Evolutionary conservation across 2,888 invertebrate genomes (phyloP).

Genomic region (Philopedon plagiatum): DNA sequence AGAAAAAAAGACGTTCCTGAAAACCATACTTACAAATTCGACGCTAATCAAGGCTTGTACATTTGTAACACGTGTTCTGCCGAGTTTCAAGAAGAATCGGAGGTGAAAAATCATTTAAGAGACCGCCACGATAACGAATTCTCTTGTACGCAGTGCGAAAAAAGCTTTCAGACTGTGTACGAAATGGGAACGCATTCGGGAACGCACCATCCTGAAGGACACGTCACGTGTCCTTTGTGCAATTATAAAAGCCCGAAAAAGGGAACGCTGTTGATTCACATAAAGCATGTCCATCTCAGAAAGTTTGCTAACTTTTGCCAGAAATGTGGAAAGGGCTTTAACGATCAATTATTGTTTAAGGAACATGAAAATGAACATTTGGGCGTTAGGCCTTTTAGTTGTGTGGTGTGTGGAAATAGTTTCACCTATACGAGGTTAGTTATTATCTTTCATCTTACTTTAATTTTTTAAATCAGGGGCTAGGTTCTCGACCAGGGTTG

Average conservation of each 20-base stretch:
- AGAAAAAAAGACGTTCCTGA: slow-evolving; percentile 62
- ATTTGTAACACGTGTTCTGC: slow-evolving; percentile 60
- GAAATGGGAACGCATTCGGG: slow-evolving; percentile 62
- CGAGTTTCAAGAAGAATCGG: slow-evolving; percentile 55
- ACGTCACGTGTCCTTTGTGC: slow-evolving; percentile 63
- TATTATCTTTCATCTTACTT: not conserved
- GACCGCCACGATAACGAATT: slow-evolving; percentile 63
- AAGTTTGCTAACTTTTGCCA: slow-evolving; percentile 70
- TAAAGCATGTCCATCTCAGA: slow-evolving; percentile 63
- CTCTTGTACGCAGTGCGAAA: slow-evolving; percentile 64
- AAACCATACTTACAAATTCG: slow-evolving; percentile 58
- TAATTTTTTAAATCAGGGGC: not conserved
- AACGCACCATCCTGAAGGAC: slow-evolving; percentile 60
- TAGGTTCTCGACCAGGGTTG: too few species aligned
- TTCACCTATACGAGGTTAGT: slow-evolving; percentile 68
- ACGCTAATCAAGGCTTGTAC: slow-evolving; percentile 57
- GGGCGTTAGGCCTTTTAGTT: slow-evolving; percentile 70
- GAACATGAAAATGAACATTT: slow-evolving; percentile 73
- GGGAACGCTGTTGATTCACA: slow-evolving; percentile 60
- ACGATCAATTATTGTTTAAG: slow-evolving; percentile 70
- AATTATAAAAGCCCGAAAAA: slow-evolving; percentile 58
- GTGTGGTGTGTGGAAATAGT: slow-evolving; percentile 71
- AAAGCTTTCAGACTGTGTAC: slow-evolving; percentile 62
- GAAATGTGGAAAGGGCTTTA: slow-evolving; percentile 72
- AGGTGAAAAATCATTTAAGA: slow-evolving; percentile 58